Conservation (phyloP, 2,797 vertebrate genomes). For the Borostomias antarcticus region DNA sequence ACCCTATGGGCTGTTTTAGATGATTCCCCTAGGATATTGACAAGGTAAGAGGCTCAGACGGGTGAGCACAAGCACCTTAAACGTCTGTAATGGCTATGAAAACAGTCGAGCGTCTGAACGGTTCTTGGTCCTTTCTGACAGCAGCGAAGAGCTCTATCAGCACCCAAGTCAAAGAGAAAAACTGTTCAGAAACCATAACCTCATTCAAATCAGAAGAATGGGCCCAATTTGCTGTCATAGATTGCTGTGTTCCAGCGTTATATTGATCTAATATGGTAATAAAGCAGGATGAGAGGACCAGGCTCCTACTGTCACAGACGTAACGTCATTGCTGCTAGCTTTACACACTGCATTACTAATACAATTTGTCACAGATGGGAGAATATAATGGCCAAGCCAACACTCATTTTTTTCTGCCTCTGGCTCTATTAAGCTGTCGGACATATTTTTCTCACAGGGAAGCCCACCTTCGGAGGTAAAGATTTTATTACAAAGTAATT, state of each 20-base stretch:
- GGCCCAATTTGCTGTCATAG: slow-evolving; percentile 20
- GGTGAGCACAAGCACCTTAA: too few species aligned
- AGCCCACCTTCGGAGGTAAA: slow-evolving; percentile 53
- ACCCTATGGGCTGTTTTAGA: too few species aligned
- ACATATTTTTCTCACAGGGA: slow-evolving; percentile 39
- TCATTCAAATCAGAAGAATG: slow-evolving; percentile 17
- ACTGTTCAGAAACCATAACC: neutral
- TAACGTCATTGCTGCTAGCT: slow-evolving; percentile 44
- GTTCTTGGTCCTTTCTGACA: too few species aligned
- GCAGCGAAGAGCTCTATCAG: too few species aligned
- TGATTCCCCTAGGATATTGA: too few species aligned
- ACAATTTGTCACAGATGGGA: slow-evolving; percentile 63
- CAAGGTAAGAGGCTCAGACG: too few species aligned
- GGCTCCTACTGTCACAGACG: slow-evolving; percentile 21
- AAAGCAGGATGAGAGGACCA: slow-evolving; percentile 52
- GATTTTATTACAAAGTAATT: slow-evolving; percentile 64
- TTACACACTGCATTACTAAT: slow-evolving; percentile 58
- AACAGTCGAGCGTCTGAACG: too few species aligned
- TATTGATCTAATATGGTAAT: slow-evolving; percentile 49
- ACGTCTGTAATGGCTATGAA: too few species aligned
- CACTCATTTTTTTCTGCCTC: slow-evolving; percentile 9
- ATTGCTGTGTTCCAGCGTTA: slow-evolving; percentile 45
- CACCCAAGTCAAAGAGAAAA: neutral
- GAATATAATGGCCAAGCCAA: slow-evolving; percentile 45
- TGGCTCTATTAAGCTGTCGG: slow-evolving; percentile 58